Conservation (phyloP, 2,113 vertebrate genomes). For the Eretmochelys imbricata region DNA sequence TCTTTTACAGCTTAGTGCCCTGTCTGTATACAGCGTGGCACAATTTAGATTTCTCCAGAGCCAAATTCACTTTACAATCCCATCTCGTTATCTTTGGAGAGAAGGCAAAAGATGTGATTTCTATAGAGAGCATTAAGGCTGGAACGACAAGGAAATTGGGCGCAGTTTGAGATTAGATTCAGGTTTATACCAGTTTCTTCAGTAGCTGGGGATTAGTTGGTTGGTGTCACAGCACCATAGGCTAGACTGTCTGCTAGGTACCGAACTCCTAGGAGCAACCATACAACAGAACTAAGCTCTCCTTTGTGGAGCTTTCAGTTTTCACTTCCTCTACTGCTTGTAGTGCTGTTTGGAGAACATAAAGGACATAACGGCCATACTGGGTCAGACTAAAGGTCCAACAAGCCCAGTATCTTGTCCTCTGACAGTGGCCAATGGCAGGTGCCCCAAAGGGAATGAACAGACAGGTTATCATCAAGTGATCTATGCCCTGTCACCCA, state of each 20-base stretch:
- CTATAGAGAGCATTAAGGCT: not conserved
- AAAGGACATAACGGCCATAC: no score
- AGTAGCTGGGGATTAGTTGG: not conserved
- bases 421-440: no score
- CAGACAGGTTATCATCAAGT: no score
- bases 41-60: not conserved
- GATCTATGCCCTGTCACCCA: no score
- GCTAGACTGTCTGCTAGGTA: not conserved
- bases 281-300: not conserved
- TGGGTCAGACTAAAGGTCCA: no score
- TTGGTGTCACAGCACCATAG: fast-evolving
- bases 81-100: not conserved
- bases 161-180: not conserved
- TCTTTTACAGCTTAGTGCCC: not conserved
- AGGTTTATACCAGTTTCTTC: not conserved
- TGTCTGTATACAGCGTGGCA: not conserved
- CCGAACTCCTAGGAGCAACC: not conserved
- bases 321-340: not conserved
- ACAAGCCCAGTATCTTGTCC: no score
- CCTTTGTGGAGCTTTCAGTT: not conserved
- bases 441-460: no score
- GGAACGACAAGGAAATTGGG: not conserved
- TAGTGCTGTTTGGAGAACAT: not conserved
- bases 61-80: not conserved
- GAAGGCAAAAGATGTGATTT: not conserved